These are phyloP conservation scores for Alethe diademata DNA, from an alignment of 2,113 vertebrate species.

Conservation along the genomic window DNA sequence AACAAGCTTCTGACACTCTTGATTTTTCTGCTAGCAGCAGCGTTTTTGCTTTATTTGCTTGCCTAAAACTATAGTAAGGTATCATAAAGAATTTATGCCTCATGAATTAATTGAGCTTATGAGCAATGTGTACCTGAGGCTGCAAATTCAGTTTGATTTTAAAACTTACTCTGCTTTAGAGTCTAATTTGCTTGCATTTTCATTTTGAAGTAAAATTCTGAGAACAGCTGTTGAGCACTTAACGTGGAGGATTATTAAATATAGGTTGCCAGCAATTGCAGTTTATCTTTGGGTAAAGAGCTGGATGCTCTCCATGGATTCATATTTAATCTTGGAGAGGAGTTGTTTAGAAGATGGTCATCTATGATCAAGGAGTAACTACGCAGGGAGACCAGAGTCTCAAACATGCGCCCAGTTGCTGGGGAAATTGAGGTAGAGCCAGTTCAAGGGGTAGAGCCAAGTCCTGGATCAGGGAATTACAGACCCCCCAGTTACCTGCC, in stretches of 20 bases:
- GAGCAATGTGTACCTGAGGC: background rate
- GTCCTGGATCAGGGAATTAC: background rate
- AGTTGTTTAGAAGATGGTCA: background rate
- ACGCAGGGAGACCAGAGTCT: background rate
- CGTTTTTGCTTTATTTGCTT: background rate
- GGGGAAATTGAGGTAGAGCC: background rate
- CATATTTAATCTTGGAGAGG: background rate
- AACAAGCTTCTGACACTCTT: background rate
- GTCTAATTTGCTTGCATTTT: background rate
- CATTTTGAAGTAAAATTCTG: background rate
- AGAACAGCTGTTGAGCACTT: background rate
- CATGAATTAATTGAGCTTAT: background rate
- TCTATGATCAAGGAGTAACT: background rate
- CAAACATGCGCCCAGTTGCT: fast-evolving
- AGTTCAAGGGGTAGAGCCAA: background rate
- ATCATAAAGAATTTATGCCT: background rate
- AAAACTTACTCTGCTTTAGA: background rate
- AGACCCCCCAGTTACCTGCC: background rate
- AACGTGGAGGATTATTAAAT: background rate
- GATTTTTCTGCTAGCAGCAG: background rate
- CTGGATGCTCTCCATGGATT: background rate
- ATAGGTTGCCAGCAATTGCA: background rate
- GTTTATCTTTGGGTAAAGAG: background rate
- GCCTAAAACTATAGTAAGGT: background rate
- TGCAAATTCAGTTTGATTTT: background rate